A percentile compares a stretch with the other conserved stretches of the same genome.
Conservation (phyloP, 1,140 invertebrate genomes). For the Penaeus indicus region DNA sequence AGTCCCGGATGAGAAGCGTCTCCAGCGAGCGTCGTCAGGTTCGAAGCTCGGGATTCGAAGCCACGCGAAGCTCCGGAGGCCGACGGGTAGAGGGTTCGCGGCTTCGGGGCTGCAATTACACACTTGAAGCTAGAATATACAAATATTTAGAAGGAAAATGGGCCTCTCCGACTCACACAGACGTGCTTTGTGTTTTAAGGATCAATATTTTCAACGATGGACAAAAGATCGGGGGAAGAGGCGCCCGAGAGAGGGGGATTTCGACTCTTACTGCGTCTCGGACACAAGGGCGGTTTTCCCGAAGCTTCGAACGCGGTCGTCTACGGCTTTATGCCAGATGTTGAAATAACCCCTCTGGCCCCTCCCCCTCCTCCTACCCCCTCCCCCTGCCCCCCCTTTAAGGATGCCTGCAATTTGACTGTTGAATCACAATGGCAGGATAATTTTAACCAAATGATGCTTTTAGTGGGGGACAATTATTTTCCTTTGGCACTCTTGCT, state of each 20-base stretch:
- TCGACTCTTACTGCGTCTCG: not conserved
- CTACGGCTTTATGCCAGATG: not conserved
- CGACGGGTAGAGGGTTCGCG: too few relatives aligned
- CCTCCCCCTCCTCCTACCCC: too few relatives aligned
- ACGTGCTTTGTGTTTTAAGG: slow-evolving; percentile 27
- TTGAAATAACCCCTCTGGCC: slow-evolving; percentile 16
- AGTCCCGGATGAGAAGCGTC: too few relatives aligned
- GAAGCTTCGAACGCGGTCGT: not conserved
- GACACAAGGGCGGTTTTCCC: not conserved
- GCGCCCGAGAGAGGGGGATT: too few relatives aligned
- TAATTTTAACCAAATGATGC: slow-evolving; percentile 51
- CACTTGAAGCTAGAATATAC: slow-evolving; percentile 20
- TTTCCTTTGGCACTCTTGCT: slow-evolving; percentile 15
- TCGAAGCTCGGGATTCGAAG: too few relatives aligned
- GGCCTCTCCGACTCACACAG: slow-evolving; percentile 18
- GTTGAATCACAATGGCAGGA: slow-evolving; percentile 33
- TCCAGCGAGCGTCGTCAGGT: too few relatives aligned
- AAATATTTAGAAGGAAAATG: slow-evolving; percentile 31
- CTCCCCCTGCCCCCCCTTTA: not conserved
- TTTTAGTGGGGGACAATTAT: slow-evolving; percentile 40
- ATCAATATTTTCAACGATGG: slow-evolving; percentile 25
- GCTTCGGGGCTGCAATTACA: slow-evolving; percentile 15
- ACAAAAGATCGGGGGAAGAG: not conserved
- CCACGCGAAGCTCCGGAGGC: too few relatives aligned
- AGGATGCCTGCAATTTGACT: slow-evolving; percentile 30